phyloP scores from a whole-genome alignment of 1,140 invertebrate genomes.

The Drosophila oshimai region DNA sequence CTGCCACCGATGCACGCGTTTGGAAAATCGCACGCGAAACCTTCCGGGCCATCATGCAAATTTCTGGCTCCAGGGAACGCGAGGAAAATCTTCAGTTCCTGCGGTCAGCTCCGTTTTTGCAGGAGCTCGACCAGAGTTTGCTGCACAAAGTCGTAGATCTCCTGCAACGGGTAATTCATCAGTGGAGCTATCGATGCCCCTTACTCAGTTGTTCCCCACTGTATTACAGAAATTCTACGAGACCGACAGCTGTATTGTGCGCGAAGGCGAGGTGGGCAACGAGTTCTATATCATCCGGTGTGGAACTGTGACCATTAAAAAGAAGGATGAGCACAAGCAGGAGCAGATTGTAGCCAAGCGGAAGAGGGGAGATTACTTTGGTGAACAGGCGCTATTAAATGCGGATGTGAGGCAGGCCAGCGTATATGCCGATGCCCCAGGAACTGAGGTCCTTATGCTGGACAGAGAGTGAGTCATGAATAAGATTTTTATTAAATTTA shows the following conservation, averaged over 20 bases:
- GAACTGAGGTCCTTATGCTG: constrained; percentile 94
- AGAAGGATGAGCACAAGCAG: constrained; percentile 84
- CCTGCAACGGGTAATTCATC: constrained; percentile 89
- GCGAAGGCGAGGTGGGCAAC: constrained; percentile 96
- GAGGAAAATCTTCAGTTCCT: constrained; percentile 93
- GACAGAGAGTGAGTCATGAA: constrained; percentile 88
- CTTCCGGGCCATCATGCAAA: constrained; percentile 95
- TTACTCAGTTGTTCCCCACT: not conserved
- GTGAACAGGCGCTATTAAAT: constrained; percentile 90
- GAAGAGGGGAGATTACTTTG: constrained; percentile 90
- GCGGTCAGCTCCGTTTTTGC: constrained; percentile 92
- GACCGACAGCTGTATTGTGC: constrained; percentile 92
- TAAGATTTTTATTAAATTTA: not conserved
- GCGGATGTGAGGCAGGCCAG: constrained; percentile 94
- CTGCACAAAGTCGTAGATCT: constrained; percentile 95
- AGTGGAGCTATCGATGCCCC: not conserved
- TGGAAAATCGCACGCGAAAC: constrained; percentile 94
- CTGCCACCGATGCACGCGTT: constrained; percentile 90
- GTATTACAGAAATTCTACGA: constrained; percentile 85
- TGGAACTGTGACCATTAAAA: constrained; percentile 92
- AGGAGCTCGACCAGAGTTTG: constrained; percentile 90
- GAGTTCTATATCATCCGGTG: constrained; percentile 98
- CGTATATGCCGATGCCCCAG: constrained; percentile 92
- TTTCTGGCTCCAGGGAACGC: constrained; percentile 89
- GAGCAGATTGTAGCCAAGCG: constrained; percentile 86